phyloP scores from a whole-genome alignment of 1,140 invertebrate genomes.

The Sarcophaga peregrina region DNA sequence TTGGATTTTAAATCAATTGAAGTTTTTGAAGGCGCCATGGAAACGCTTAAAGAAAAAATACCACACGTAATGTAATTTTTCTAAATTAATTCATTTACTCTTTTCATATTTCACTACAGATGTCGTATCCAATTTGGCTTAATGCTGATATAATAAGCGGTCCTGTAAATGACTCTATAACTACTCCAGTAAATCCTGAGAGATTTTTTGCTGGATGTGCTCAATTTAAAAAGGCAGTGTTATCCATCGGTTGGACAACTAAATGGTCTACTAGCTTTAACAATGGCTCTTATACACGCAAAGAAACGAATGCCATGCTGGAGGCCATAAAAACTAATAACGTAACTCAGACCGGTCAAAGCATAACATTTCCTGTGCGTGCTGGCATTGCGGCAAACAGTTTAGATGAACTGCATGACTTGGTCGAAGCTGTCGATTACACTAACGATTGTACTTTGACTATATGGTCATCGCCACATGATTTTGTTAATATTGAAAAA shows the following conservation, averaged over 20 bases:
- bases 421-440: slow-evolving; percentile 60
- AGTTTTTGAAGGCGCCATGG: slow-evolving; percentile 76
- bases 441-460: slow-evolving; percentile 72
- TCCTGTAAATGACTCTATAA: slow-evolving; percentile 73
- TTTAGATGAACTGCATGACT: slow-evolving; percentile 67
- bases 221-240: slow-evolving; percentile 72
- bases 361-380: slow-evolving; percentile 85
- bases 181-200: slow-evolving; percentile 74
- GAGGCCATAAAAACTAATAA: slow-evolving; percentile 69
- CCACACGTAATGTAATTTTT: slow-evolving; percentile 49
- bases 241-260: slow-evolving; percentile 92
- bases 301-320: slow-evolving; percentile 81
- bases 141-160: slow-evolving; percentile 89
- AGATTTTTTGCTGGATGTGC: slow-evolving; percentile 72
- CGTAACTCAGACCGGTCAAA: slow-evolving; percentile 69
- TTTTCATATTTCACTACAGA: slow-evolving; percentile 66
- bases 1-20: slow-evolving; percentile 88
- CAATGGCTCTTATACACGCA: slow-evolving; percentile 73
- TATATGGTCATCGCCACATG: slow-evolving; percentile 76
- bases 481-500: slow-evolving; percentile 72
- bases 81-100: not conserved
- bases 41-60: slow-evolving; percentile 68
- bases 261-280: slow-evolving; percentile 69
- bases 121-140: slow-evolving; percentile 83
- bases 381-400: slow-evolving; percentile 79